A percentile compares a stretch with the other conserved stretches of the same genome.
Conservation (phyloP, 2,113 vertebrate genomes). For the Pyxicephalus adspersus region DNA sequence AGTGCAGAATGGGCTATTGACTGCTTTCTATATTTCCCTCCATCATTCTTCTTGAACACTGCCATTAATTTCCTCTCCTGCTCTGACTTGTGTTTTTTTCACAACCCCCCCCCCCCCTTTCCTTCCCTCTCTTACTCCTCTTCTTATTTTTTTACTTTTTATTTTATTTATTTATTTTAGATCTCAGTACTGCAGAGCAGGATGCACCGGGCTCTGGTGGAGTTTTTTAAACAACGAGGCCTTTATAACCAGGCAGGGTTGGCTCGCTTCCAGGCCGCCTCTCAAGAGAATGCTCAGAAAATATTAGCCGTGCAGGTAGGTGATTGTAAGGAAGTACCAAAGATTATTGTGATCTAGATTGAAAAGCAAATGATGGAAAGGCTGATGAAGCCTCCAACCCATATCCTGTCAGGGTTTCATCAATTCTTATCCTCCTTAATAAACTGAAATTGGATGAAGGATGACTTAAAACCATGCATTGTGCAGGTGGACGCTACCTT, state of each 20-base stretch:
- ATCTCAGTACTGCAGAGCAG: constrained; percentile 84
- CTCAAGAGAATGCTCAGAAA: constrained; percentile 89
- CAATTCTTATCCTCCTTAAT: constrained; percentile 86
- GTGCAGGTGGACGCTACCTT: background rate
- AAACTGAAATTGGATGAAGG: constrained; percentile 79
- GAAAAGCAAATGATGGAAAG: constrained; percentile 83
- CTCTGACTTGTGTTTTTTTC: constrained; percentile 87
- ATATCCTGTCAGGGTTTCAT: constrained; percentile 82
- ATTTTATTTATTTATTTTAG: constrained; percentile 73
- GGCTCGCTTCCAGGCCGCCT: constrained; percentile 86
- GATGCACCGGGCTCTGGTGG: constrained; percentile 77
- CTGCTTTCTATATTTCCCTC: constrained; percentile 99
- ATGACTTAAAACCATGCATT: constrained; percentile 70
- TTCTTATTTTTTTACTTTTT: constrained; percentile 66
- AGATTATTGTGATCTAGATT: constrained; percentile 80
- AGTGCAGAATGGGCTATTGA: constrained; percentile 99
- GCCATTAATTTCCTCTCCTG: constrained; percentile 99
- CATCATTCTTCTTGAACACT: constrained; percentile 99
- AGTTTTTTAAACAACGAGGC: constrained; percentile 78
- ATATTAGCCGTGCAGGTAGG: constrained; percentile 97
- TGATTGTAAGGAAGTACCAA: constrained; percentile 76
- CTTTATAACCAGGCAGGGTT: constrained; percentile 83
- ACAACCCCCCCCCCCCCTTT: constrained; percentile 67
- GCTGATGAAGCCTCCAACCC: constrained; percentile 83
- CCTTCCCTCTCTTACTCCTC: constrained; percentile 54